Base-by-base conservation (phyloP, 2,888 invertebrate genomes). In the Argyra leucocephala region DNA sequence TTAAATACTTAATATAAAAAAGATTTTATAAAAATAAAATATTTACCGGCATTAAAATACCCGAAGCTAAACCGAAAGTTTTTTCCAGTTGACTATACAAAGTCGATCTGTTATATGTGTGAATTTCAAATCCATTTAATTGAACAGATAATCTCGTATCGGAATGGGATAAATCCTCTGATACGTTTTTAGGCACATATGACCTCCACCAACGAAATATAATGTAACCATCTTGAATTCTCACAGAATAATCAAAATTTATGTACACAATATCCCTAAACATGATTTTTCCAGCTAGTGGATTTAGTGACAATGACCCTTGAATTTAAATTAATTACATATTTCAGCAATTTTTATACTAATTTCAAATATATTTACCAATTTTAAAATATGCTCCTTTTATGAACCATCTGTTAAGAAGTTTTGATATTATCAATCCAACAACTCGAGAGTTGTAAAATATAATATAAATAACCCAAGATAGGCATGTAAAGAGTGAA, bases 131-230 rank as follows among this genome's bases (percentile, higher is more conserved):
- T 2, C 96, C 96, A 80, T 96, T 96, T 67, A 97, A 78, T 84
- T 93, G 89, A 63, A 95, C 88, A 24, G 93, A 93, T 57, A 96
- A 82, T 65, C 95, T 86, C 10, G 93, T 96, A 78, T 96, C 96
- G 31, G 93, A 93, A 82, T 96, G 96, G 3, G 96, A 96, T 74
- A 96, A 84, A 85, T 96, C 96, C 87, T 96, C 96, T 64, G 92
- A 92, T 57, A 94, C 91, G 83, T 95, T 93, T 81, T 94, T 95
- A 63, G 94, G 93, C 63, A 95, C 90, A 78, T 96, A 96, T 48
- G 93, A 91, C 69, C 94, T 84, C 98, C 98, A 99, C 93, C 96
- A 99, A 63, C 96, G 85, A 81, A 99, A 98, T 80, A 97, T 94
- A 69, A 96, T 84, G 85, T 95, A 96, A 2, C 97, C 98, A 82